These are phyloP conservation scores for Drepana arcuata DNA, from an alignment of 1,140 invertebrate species.

Conservation along the genomic window DNA sequence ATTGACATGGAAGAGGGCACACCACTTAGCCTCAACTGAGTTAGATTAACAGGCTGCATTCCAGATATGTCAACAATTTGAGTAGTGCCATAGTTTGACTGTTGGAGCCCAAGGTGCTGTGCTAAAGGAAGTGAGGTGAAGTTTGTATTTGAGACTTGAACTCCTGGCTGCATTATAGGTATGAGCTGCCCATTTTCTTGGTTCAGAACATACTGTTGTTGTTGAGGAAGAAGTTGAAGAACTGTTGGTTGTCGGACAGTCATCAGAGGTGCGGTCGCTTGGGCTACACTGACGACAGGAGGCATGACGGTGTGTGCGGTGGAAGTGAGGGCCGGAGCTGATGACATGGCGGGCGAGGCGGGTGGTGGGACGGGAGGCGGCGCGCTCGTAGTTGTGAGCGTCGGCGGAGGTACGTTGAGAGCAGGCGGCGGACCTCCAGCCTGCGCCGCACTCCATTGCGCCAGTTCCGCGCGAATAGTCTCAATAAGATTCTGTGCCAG, in stretches of 20 bases:
- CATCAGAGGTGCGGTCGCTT: constrained; percentile 50
- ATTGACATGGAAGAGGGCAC: constrained; percentile 66
- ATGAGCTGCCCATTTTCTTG: constrained; percentile 62
- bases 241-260: constrained; percentile 58
- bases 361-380: constrained; percentile 43
- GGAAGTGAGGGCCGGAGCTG: constrained; percentile 35
- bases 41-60: constrained; percentile 61
- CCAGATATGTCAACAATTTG: constrained; percentile 58
- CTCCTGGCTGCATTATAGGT: constrained; percentile 58
- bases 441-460: constrained; percentile 70
- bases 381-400: constrained; percentile 43
- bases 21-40: constrained; percentile 54
- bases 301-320: constrained; percentile 42
- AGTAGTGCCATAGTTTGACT: constrained; percentile 53
- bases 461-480: constrained; percentile 84
- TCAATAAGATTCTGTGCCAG: constrained; percentile 85
- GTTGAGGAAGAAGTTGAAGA: constrained; percentile 48
- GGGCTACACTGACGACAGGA: constrained; percentile 54
- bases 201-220: constrained; percentile 60
- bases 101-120: constrained; percentile 44
- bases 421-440: constrained; percentile 51
- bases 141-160: constrained; percentile 59
- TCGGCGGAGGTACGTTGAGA: constrained; percentile 48
- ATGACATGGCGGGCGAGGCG: constrained; percentile 32
- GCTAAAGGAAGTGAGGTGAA: constrained; percentile 52